phyloP scores from a whole-genome alignment of 2,113 vertebrate species.

The Empidonax alnorum region DNA sequence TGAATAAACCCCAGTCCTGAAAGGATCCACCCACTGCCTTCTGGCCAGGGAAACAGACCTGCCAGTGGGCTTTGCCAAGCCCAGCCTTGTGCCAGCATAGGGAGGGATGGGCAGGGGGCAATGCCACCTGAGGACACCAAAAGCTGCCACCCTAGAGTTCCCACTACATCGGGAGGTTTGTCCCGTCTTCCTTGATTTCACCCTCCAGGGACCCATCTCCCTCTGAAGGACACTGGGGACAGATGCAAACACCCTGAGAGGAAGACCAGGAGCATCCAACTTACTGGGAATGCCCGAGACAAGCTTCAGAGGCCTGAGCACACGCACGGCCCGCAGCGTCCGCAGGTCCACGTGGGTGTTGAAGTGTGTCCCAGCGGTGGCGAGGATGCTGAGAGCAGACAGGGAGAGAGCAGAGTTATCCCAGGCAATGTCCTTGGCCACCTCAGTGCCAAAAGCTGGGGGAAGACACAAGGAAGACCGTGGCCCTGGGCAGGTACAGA shows the following conservation, averaged over 20 bases:
- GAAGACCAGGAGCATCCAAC: constrained; percentile 19
- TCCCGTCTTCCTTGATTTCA: neutral
- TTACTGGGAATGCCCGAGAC: constrained; percentile 98
- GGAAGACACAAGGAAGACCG: fast-evolving
- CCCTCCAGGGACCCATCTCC: neutral
- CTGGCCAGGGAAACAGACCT: neutral
- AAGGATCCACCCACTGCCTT: constrained; percentile 34
- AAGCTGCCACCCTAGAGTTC: fast-evolving
- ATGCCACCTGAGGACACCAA: neutral
- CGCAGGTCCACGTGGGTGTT: constrained; percentile 96
- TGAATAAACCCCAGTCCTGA: constrained; percentile 29
- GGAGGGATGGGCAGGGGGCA: neutral
- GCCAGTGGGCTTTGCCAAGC: neutral
- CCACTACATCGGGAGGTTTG: neutral
- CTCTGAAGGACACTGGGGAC: neutral
- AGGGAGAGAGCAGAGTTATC: constrained; percentile 49
- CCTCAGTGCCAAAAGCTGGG: neutral
- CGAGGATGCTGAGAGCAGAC: constrained; percentile 87
- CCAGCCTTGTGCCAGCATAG: neutral
- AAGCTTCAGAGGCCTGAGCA: constrained; percentile 94
- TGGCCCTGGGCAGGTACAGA: neutral
- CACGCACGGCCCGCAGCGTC: constrained; percentile 92
- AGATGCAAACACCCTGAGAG: fast-evolving
- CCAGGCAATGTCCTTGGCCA: neutral
- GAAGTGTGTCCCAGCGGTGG: constrained; percentile 93